Percentiles rank a stretch among this genome's conserved stretches.
These are phyloP conservation scores for Pogoniulus pusillus DNA, from an alignment of 2,797 vertebrate species.

Conservation along the genomic window DNA sequence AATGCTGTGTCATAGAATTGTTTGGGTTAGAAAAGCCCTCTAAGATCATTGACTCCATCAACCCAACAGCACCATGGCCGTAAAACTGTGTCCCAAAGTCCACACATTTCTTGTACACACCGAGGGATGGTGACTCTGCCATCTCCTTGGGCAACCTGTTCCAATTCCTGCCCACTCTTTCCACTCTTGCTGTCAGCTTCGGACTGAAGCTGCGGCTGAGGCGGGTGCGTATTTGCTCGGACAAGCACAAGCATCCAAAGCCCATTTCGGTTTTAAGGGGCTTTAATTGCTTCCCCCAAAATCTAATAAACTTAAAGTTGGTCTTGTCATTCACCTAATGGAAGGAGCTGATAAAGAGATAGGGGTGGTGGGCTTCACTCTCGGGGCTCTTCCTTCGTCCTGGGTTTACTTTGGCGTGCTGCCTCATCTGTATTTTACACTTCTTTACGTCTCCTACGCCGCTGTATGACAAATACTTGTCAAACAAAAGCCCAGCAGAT, in stretches of 20 bases:
- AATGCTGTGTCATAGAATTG: not conserved
- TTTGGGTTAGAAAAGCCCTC: no score
- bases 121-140: no score
- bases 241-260: slow-evolving; percentile 60
- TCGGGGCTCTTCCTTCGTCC: slow-evolving; percentile 56
- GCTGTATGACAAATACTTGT: slow-evolving; percentile 80
- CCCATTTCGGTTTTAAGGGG: slow-evolving; percentile 53
- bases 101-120: no score
- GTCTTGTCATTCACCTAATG: slow-evolving; percentile 66
- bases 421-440: slow-evolving; percentile 77
- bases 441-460: slow-evolving; percentile 77
- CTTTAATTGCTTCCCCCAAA: slow-evolving; percentile 69
- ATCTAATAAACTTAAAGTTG: slow-evolving; percentile 50
- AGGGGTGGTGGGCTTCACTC: slow-evolving; percentile 38
- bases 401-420: slow-evolving; percentile 72
- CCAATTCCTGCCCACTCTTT: no score
- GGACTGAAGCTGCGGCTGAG: not conserved
- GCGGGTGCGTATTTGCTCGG: slow-evolving; percentile 61
- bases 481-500: slow-evolving; percentile 80
- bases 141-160: no score
- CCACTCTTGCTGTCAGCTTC: not conserved
- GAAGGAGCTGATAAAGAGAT: slow-evolving; percentile 65
- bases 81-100: no score
- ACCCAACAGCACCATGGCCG: no score
- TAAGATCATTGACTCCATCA: no score